phyloP scores from a whole-genome alignment of 2,888 invertebrate species.

The Hyalella azteca region DNA sequence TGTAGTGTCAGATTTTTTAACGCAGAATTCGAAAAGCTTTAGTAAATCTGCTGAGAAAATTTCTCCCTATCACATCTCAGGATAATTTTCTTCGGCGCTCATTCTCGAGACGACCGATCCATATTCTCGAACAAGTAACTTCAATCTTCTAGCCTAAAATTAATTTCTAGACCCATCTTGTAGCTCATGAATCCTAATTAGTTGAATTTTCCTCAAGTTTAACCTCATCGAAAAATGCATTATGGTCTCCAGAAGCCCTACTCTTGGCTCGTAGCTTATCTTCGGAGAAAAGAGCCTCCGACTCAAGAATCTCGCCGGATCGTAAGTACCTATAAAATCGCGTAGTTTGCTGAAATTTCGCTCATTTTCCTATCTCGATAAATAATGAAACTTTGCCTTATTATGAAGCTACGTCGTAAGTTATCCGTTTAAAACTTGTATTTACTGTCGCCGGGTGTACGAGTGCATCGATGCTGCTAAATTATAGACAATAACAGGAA shows the following conservation, averaged over 20 bases:
- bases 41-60: no score
- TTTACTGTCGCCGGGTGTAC: slow-evolving; percentile 10
- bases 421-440: not conserved
- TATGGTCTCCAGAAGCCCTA: not conserved
- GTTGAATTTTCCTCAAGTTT: not conserved
- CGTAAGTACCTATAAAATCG: not conserved
- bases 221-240: not conserved
- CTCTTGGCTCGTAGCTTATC: not conserved
- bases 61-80: no score
- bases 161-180: not conserved
- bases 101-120: no score
- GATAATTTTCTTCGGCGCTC: no score
- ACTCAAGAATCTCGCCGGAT: not conserved
- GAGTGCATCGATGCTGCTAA: slow-evolving; percentile 8
- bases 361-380: not conserved
- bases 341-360: not conserved
- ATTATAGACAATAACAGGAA: not conserved
- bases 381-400: not conserved
- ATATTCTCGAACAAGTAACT: not conserved
- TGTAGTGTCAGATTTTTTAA: no score
- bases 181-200: slow-evolving; percentile 13
- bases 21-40: no score
- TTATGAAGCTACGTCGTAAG: not conserved
- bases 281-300: not conserved
- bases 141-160: not conserved